phyloP scores from a whole-genome alignment of 2,888 invertebrate species.

The Thymelicus sylvestris region DNA sequence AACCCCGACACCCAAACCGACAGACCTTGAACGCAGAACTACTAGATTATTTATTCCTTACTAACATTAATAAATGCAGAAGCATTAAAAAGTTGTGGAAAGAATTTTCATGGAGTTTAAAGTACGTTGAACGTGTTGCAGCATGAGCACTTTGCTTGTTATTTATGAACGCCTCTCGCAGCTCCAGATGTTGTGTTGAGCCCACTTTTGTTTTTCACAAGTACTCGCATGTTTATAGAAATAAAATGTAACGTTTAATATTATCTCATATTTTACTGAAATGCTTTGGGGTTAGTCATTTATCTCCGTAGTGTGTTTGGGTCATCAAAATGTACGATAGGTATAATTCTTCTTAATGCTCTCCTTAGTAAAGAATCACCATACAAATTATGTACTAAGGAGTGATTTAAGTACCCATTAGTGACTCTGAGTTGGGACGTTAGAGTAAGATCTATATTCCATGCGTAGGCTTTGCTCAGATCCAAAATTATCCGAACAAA shows the following conservation, averaged over 20 bases:
- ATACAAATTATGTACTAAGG: too few species aligned
- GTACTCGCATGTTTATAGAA: neutral
- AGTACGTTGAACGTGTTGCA: slow-evolving; percentile 27
- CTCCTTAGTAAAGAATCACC: too few species aligned
- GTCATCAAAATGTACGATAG: too few species aligned
- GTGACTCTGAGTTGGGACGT: too few species aligned
- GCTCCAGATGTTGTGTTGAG: slow-evolving; percentile 7
- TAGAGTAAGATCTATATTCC: too few species aligned
- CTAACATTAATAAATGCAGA: neutral
- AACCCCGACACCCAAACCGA: too few species aligned
- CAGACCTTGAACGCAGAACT: too few species aligned
- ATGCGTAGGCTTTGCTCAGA: too few species aligned
- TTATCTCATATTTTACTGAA: neutral
- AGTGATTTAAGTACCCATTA: too few species aligned
- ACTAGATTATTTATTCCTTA: neutral
- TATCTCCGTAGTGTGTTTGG: too few species aligned
- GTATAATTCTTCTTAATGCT: too few species aligned
- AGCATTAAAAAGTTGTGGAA: neutral
- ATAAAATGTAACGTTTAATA: neutral
- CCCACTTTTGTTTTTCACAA: slow-evolving; percentile 11
- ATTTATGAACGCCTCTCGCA: slow-evolving; percentile 29
- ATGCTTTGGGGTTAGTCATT: neutral
- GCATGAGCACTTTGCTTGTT: slow-evolving; percentile 33
- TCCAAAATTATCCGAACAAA: too few species aligned
- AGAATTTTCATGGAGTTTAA: slow-evolving; percentile 13